Evolutionary conservation across 2,888 invertebrate species (phyloP).

Genomic region (Heliconius sara): DNA sequence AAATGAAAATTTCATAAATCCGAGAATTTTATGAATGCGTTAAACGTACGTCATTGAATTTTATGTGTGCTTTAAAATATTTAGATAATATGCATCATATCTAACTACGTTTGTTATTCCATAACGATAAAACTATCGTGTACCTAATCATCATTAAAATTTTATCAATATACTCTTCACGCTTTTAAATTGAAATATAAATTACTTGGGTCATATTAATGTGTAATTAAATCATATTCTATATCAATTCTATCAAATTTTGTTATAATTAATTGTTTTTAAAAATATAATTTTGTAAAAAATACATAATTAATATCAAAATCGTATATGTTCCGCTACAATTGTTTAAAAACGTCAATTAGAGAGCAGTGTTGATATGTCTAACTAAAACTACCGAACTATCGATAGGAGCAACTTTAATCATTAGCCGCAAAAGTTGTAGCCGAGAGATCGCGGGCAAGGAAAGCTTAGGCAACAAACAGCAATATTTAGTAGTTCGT

Average conservation of each 20-base stretch:
- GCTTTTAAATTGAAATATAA: neutral
- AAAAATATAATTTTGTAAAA: neutral
- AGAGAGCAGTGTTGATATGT: neutral
- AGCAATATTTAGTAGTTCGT: slow-evolving; percentile 69
- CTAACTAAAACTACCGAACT: neutral
- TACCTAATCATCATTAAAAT: neutral
- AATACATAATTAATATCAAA: neutral
- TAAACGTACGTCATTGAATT: neutral
- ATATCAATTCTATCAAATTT: neutral
- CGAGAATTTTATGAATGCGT: neutral
- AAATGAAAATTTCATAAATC: slow-evolving; percentile 3
- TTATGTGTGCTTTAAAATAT: neutral
- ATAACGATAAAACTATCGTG: neutral
- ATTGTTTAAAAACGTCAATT: slow-evolving; percentile 8
- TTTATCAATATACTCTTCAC: neutral
- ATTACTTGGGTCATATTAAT: neutral
- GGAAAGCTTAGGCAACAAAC: slow-evolving; percentile 54
- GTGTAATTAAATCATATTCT: neutral
- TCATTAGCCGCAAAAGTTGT: slow-evolving; percentile 38
- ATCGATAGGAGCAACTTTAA: slow-evolving; percentile 26
- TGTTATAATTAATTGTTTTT: neutral
- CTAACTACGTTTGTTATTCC: neutral
- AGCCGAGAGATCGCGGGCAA: slow-evolving; percentile 42
- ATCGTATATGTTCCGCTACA: neutral
- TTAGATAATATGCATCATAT: neutral